Evolutionary conservation across 2,797 vertebrate species (phyloP).

Genomic region (Phrynocephalus guinanensis): DNA sequence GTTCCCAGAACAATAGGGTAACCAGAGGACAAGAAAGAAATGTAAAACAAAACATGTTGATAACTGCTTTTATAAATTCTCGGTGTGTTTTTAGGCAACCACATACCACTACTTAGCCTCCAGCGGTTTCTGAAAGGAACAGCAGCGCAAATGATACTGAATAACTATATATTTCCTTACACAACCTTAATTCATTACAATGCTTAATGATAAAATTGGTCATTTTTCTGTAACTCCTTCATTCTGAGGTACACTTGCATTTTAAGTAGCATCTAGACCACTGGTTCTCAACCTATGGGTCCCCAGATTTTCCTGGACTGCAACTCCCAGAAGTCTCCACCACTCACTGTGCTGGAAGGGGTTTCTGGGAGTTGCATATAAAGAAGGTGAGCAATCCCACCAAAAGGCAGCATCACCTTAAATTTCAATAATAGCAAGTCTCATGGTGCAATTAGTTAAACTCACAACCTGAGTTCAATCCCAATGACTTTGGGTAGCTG

Average conservation of each 20-base stretch:
- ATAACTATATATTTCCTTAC: neutral
- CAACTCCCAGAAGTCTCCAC: too few species aligned
- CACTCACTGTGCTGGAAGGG: too few species aligned
- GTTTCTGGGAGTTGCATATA: too few species aligned
- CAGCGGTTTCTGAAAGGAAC: neutral
- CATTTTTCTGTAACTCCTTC: neutral
- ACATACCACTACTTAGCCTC: neutral
- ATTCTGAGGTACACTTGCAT: neutral
- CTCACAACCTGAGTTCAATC: too few species aligned
- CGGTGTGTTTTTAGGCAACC: neutral
- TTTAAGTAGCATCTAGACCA: conserved; percentile 2
- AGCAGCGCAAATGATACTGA: too few species aligned
- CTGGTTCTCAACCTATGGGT: too few species aligned
- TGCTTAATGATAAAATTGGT: neutral
- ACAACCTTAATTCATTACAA: too few species aligned
- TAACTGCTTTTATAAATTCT: neutral
- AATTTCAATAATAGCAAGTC: neutral
- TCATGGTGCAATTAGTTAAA: too few species aligned
- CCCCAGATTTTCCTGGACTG: too few species aligned
- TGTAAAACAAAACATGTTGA: neutral
- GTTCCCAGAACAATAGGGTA: neutral
- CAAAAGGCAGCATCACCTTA: conserved; percentile 3
- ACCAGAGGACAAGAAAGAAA: neutral
- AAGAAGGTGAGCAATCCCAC: neutral
- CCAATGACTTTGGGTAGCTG: too few species aligned